Evolutionary conservation across 2,113 vertebrate species (phyloP).

Genomic region (Centropus bengalensis): DNA sequence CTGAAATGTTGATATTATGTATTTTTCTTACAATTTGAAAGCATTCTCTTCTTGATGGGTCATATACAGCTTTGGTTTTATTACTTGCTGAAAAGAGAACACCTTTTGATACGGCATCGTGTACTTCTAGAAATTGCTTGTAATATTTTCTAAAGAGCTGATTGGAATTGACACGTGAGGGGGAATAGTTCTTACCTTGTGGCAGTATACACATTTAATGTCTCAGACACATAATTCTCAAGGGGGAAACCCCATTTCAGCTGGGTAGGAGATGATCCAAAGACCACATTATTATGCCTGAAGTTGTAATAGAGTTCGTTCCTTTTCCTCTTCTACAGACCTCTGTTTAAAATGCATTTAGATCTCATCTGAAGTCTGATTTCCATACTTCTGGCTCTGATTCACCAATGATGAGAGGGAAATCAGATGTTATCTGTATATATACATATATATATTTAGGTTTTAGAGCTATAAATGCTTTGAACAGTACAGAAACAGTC

Average conservation of each 20-base stretch:
- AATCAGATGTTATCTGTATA: not conserved
- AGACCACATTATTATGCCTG: not conserved
- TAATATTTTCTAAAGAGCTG: not conserved
- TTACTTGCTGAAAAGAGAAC: not conserved
- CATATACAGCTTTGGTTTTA: not conserved
- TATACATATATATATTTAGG: not conserved
- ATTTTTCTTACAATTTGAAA: not conserved
- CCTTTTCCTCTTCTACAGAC: not conserved
- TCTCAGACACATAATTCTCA: not conserved
- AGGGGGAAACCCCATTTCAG: not conserved
- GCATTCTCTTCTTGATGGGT: not conserved
- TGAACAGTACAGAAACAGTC: not conserved
- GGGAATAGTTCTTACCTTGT: rapidly evolving
- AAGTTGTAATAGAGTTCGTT: not conserved
- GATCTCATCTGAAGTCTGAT: not conserved
- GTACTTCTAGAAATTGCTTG: not conserved
- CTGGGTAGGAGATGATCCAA: not conserved
- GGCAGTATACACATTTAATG: not conserved
- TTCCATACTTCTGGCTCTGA: not conserved
- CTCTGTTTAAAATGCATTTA: not conserved
- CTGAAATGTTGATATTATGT: not conserved
- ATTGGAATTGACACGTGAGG: not conserved
- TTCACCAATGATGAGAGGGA: not conserved
- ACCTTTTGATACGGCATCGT: not conserved
- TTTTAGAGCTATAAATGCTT: not conserved